A percentile compares a stretch with the other conserved stretches of the same genome.
These are phyloP conservation scores for Leptinotarsa undecemlineata DNA, from an alignment of 1,140 invertebrate species.

Conservation along the genomic window DNA sequence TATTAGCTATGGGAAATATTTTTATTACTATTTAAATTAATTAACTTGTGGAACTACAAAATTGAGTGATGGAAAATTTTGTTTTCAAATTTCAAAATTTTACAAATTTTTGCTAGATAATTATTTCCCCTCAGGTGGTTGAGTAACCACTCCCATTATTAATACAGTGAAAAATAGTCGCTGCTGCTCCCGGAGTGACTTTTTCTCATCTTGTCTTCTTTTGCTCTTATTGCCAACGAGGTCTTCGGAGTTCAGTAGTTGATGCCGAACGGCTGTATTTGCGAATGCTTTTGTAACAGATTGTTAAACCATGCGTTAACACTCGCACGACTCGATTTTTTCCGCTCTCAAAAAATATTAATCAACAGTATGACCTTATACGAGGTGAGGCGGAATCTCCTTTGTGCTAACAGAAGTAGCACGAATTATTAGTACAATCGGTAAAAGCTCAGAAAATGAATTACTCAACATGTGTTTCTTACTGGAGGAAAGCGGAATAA, in stretches of 20 bases:
- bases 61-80: too few relatives aligned
- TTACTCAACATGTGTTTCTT: too few relatives aligned
- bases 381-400: background rate
- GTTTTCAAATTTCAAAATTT: too few relatives aligned
- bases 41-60: too few relatives aligned
- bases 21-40: too few relatives aligned
- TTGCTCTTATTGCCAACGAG: constrained; percentile 10
- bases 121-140: background rate
- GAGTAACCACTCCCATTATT: background rate
- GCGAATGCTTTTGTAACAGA: constrained; percentile 27
- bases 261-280: constrained; percentile 11
- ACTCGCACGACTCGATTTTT: constrained; percentile 21
- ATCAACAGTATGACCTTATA: constrained; percentile 6
- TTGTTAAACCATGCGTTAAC: constrained; percentile 29
- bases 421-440: too few relatives aligned
- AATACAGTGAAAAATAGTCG: constrained; percentile 5
- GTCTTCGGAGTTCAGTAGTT: constrained; percentile 21
- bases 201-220: constrained; percentile 15
- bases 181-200: constrained; percentile 9
- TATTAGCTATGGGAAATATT: too few relatives aligned
- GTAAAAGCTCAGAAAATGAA: too few relatives aligned
- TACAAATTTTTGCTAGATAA: too few relatives aligned
- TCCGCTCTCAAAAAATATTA: background rate
- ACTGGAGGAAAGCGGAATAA: too few relatives aligned
- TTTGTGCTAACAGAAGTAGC: too few relatives aligned